phyloP scores from a whole-genome alignment of 2,113 vertebrate genomes.

The Sisor rabdophorus region DNA sequence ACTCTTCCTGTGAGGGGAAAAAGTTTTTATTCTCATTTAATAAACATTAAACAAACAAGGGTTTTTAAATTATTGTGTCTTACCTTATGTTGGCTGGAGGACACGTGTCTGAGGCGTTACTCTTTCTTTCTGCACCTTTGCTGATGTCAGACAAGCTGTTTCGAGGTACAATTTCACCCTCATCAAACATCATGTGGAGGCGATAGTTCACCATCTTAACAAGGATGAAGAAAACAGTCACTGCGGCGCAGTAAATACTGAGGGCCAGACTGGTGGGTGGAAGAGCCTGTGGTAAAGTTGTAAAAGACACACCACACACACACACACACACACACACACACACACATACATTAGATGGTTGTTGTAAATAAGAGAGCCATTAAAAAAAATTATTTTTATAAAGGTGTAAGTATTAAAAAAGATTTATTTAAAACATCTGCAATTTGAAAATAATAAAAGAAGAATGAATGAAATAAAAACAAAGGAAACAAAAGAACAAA shows the following conservation, averaged over 20 bases:
- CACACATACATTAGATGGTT: slow-evolving; percentile 2
- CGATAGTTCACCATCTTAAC: slow-evolving; percentile 91
- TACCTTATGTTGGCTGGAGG: slow-evolving; percentile 72
- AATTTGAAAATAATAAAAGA: too few relatives aligned
- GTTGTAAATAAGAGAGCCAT: background rate
- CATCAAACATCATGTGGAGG: slow-evolving; percentile 91
- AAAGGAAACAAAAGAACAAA: background rate
- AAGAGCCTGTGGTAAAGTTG: slow-evolving; percentile 72
- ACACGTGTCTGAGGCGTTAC: slow-evolving; percentile 64
- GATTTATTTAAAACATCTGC: too few relatives aligned
- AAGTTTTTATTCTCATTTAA: background rate
- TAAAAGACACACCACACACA: slow-evolving; percentile 32
- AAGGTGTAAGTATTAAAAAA: background rate
- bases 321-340: slow-evolving; percentile 26
- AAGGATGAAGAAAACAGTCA: slow-evolving; percentile 84
- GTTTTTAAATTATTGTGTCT: background rate
- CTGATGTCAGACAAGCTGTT: slow-evolving; percentile 70
- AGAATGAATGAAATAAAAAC: too few relatives aligned
- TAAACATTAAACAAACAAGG: background rate
- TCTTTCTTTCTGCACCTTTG: slow-evolving; percentile 71
- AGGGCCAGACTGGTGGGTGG: slow-evolving; percentile 81
- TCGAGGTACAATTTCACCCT: slow-evolving; percentile 78
- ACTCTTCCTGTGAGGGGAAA: slow-evolving; percentile 65
- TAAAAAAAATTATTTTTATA: too few relatives aligned
- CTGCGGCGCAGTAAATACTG: slow-evolving; percentile 86